Evolutionary conservation across 1,140 invertebrate species (phyloP), one percentile per base, ranked within the genome.

Genomic region (Ectropis grisescens): DNA sequence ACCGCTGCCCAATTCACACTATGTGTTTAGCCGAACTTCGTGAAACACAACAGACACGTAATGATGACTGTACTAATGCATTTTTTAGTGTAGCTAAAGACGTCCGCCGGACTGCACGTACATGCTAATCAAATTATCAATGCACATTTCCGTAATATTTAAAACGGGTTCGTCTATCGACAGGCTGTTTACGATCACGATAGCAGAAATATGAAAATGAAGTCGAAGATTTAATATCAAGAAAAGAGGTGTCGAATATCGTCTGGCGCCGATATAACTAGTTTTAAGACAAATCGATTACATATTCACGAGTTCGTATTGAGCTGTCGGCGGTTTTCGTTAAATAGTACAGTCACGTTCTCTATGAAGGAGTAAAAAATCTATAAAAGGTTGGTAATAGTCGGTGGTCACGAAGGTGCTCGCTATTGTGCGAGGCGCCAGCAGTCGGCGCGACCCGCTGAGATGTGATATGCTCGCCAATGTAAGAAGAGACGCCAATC

Each of bases 61-160:
- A 74, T 79, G 60, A 74, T 71, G 58, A 41, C 48, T 43, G 52
- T 56, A 61, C 60, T 69, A 72, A 75, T 72, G 69, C 58, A 64
- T 67, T 59, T 64, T 64, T 72, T 69, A 49, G 55, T 69, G 54
- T 75, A 53, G 57, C 66, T 75, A 69, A 68, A 70, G 58, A 72
- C 44, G 51, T 50, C 58, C 58, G 61, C 54, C 53, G 61, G 57
- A 56, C 54, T 65, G 58, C 42, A 49, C 26, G 9, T 10, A 26
- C 4, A 61, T 50, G 71, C 47, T 76, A 79, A 79, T 79, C 54
- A 65, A 76, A 79, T 79, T 71, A 75, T 70, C 70, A 58, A 49
- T 65, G 52, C 56, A 55, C 52, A 75, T 66, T 67, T 75, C 70
- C 65, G 61, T 48, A 66, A 61, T 59, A 56, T 66, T 62, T 47